These are phyloP conservation scores for Connochaetes taurinus DNA, from an alignment of 2,113 vertebrate species.

Conservation along the genomic window DNA sequence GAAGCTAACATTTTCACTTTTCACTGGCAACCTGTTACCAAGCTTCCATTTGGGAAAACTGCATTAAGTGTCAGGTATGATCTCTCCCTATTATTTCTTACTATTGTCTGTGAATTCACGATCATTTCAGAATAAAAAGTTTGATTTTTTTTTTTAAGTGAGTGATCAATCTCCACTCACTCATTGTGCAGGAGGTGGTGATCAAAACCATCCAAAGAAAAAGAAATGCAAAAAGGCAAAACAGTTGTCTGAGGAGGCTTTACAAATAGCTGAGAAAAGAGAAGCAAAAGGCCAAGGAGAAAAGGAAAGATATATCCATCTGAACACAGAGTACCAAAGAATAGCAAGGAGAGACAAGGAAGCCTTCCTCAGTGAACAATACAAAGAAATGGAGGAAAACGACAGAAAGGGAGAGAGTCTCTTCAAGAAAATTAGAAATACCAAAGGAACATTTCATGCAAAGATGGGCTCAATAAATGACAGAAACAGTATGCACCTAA, in stretches of 20 bases:
- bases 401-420: not conserved
- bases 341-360: not conserved
- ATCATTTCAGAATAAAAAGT: not conserved
- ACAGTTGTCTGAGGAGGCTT: not conserved
- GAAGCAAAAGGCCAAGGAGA: not conserved
- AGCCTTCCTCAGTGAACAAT: not conserved
- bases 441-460: not conserved
- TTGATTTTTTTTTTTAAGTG: not conserved
- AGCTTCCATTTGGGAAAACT: not conserved
- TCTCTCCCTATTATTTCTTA: not conserved
- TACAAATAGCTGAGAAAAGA: not conserved
- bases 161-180: not conserved
- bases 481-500: not conserved
- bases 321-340: not conserved
- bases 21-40: not conserved
- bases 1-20: not conserved
- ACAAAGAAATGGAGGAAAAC: not conserved
- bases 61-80: not conserved
- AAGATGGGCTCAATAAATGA: not conserved
- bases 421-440: not conserved
- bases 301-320: not conserved
- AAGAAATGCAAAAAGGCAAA: not conserved
- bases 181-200: not conserved
- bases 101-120: not conserved
- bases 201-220: not conserved